Evolutionary conservation across 2,797 vertebrate species (phyloP).

Genomic region (Pyrocephalus nanus): DNA sequence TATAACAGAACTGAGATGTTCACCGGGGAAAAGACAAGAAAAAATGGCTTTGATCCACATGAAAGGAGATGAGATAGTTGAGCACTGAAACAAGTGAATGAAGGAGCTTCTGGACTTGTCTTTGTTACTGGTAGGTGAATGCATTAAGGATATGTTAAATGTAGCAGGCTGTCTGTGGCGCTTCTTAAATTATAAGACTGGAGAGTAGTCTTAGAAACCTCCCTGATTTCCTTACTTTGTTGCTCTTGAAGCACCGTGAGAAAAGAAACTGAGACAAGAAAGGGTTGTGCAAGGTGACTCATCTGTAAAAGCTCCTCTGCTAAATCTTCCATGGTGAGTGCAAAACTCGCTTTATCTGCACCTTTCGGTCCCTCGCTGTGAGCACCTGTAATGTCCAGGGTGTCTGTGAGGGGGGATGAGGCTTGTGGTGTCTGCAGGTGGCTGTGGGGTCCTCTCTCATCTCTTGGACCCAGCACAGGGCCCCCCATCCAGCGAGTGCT

Average conservation of each 20-base stretch:
- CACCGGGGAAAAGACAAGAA: neutral
- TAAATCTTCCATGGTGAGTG: neutral
- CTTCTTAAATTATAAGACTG: neutral
- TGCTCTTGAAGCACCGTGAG: neutral
- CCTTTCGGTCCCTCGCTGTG: neutral
- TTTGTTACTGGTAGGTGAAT: neutral
- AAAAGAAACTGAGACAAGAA: neutral
- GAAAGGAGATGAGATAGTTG: neutral
- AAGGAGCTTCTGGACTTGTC: neutral
- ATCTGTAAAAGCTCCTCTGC: neutral
- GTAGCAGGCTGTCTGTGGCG: neutral
- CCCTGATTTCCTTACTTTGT: neutral
- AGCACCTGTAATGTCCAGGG: neutral
- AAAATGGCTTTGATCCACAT: neutral
- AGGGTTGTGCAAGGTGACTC: neutral
- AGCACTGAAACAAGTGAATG: neutral
- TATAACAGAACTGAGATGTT: neutral
- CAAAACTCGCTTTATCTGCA: neutral
- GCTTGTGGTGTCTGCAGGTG: rapidly evolving
- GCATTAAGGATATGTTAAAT: neutral
- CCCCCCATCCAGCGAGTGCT: rapidly evolving
- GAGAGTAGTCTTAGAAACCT: neutral
- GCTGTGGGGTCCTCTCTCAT: neutral
- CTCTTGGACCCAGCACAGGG: neutral
- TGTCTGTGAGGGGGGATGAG: rapidly evolving